phyloP scores from a whole-genome alignment of 1,140 invertebrate genomes.

The Drosophila lowei region DNA sequence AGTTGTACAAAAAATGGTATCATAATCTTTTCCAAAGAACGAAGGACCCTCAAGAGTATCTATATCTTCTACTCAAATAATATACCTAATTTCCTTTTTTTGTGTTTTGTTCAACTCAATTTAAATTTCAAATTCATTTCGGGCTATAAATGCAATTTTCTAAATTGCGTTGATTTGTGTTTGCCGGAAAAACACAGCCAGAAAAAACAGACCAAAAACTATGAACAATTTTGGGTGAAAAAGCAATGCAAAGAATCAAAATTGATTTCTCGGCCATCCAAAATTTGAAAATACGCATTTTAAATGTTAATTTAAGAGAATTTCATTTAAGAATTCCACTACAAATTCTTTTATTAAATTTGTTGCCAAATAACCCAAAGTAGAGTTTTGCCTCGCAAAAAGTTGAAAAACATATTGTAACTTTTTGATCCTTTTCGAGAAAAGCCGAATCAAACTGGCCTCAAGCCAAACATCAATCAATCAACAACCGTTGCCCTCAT shows the following conservation, averaged over 20 bases:
- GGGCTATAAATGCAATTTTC: slow-evolving; percentile 66
- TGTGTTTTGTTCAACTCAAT: slow-evolving; percentile 34
- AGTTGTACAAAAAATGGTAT: too few relatives aligned
- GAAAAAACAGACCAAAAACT: slow-evolving; percentile 15
- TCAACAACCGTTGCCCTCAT: slow-evolving; percentile 35
- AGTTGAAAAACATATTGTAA: slow-evolving; percentile 68
- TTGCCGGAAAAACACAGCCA: slow-evolving; percentile 29
- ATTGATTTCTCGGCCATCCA: slow-evolving; percentile 54
- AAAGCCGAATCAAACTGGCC: slow-evolving; percentile 54
- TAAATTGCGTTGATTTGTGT: slow-evolving; percentile 71
- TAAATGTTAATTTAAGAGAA: slow-evolving; percentile 69
- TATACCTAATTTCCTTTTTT: background rate
- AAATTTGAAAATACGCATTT: slow-evolving; percentile 46
- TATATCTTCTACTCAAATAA: too few relatives aligned
- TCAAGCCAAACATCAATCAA: slow-evolving; percentile 74
- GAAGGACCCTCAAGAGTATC: too few relatives aligned
- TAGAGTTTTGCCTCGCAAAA: slow-evolving; percentile 31
- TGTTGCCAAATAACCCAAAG: slow-evolving; percentile 49
- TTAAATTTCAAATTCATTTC: slow-evolving; percentile 68
- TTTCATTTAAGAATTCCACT: slow-evolving; percentile 55
- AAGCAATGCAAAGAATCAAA: slow-evolving; percentile 40
- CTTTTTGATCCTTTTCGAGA: slow-evolving; percentile 65
- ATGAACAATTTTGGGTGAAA: slow-evolving; percentile 1
- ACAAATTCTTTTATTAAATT: slow-evolving; percentile 66
- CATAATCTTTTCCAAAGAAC: too few relatives aligned